Evolutionary conservation across 2,113 vertebrate species (phyloP).

Genomic region (Cathartes aura): DNA sequence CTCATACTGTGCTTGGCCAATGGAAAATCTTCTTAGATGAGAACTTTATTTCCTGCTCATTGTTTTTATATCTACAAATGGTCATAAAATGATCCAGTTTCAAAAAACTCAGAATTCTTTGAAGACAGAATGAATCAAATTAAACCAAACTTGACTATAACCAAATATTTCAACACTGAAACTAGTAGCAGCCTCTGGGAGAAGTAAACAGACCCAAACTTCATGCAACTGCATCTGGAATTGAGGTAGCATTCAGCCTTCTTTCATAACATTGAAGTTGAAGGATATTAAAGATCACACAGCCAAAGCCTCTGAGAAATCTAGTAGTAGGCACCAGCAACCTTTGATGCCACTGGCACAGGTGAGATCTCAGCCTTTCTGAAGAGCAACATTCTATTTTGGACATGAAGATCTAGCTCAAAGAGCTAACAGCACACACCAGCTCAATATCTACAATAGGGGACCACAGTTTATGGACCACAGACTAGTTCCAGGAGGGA

Average conservation of each 20-base stretch:
- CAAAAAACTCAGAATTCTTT: not conserved
- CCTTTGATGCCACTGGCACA: not conserved
- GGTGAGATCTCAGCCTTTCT: not conserved
- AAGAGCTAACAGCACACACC: not conserved
- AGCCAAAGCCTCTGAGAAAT: not conserved
- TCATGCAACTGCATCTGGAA: not conserved
- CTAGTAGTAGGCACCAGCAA: not conserved
- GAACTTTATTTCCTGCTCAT: not conserved
- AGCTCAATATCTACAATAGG: not conserved
- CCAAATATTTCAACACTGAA: not conserved
- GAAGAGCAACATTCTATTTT: not conserved
- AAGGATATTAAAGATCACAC: not conserved
- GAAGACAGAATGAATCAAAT: not conserved
- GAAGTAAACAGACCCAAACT: not conserved
- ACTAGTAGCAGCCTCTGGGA: not conserved
- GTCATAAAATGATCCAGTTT: not conserved
- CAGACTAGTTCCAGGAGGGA: not conserved
- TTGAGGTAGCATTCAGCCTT: not conserved
- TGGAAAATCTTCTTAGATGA: not conserved
- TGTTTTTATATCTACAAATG: not conserved
- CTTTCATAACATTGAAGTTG: not conserved
- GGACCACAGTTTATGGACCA: rapidly evolving
- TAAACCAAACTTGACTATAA: not conserved
- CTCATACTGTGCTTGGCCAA: not conserved
- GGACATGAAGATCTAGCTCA: not conserved